Base-by-base conservation (phyloP, 2,797 vertebrate genomes). In the Danio tinwini region DNA sequence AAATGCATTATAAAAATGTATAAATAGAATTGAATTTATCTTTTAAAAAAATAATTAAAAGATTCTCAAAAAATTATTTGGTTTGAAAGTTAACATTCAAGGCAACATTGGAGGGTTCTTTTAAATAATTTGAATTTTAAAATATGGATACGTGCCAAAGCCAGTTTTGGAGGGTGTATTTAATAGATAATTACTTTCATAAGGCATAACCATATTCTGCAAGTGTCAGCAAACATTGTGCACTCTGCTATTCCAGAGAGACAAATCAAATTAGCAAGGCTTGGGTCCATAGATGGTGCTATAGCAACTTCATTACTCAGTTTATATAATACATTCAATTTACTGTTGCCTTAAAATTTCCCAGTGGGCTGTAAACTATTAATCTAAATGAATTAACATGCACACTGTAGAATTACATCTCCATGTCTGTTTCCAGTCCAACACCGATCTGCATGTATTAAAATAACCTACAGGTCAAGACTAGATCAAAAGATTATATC, bases 271-370 rank as follows among this genome's bases (percentile, higher is more conserved):
- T 65, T 55, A 64, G 59, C 7, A 80, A 56, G 59, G 47, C 68
- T 64, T 45, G 40, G 61, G 70, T 72, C 47, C 76, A 73, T 47
- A 47, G 59, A 73, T 64, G 49, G 19, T 47, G 61, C 59, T 73
- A 58, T 19, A 73, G 19, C 69, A 64, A 65, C 69, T 73, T 73
- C 69, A 80, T 80, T 80, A 73, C 69, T 40, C 61, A 58, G 59
- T 80, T 80, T 73, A 56, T 80, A 64, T 73, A 80, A 72, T 64
- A 80, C 39, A 64, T 73, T 73, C 69, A 80, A 45, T 80, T 79
- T 80, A 73, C 52, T 21, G 4, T 64, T 61, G 55, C 42, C 40
- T 64, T 73, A 80, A 80, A 73, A 80, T 73, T 65, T 73, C 69
- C 78, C 78, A 73, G 50, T 56, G 78, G 78, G 58, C 61, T 49